Conservation (phyloP, 2,888 invertebrate genomes). For the Drosophila colorata region DNA sequence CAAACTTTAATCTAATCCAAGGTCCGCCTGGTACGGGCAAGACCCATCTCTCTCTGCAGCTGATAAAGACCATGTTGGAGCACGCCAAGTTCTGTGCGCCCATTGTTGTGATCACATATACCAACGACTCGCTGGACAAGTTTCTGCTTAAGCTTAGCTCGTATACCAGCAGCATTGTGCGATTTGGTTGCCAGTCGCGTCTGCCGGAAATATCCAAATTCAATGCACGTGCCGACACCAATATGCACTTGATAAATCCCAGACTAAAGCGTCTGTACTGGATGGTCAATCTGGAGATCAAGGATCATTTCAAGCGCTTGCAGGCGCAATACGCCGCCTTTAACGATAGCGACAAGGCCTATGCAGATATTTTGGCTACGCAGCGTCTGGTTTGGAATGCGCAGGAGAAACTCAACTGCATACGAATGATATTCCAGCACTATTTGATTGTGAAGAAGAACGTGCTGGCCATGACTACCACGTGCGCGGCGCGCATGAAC, state of each 20-base stretch:
- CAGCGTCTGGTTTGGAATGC: conserved; percentile 68
- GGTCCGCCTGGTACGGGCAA: conserved; percentile 96
- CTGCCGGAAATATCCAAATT: conserved; percentile 86
- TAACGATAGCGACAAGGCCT: conserved; percentile 73
- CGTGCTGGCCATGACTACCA: conserved; percentile 91
- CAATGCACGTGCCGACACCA: conserved; percentile 83
- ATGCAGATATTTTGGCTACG: conserved; percentile 67
- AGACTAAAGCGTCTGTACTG: conserved; percentile 72
- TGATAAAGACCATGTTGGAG: conserved; percentile 88
- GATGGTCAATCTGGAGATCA: conserved; percentile 72
- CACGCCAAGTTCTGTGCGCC: conserved; percentile 86
- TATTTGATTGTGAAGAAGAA: conserved; percentile 86
- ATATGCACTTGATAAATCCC: conserved; percentile 59
- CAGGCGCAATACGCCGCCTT: conserved; percentile 72
- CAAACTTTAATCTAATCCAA: conserved; percentile 91
- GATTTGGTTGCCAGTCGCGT: conserved; percentile 90
- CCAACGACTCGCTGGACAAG: conserved; percentile 94
- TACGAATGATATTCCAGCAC: conserved; percentile 87
- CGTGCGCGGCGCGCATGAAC: conserved; percentile 90
- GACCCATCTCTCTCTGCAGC: conserved; percentile 91
- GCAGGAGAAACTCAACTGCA: conserved; percentile 86
- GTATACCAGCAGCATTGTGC: conserved; percentile 87
- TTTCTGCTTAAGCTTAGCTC: conserved; percentile 90
- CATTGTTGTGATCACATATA: conserved; percentile 92
- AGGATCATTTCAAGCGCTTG: conserved; percentile 65